A percentile compares a stretch with the other conserved stretches of the same genome.
phyloP scores from a whole-genome alignment of 2,797 vertebrate species.

The Smutsia temminckii region DNA sequence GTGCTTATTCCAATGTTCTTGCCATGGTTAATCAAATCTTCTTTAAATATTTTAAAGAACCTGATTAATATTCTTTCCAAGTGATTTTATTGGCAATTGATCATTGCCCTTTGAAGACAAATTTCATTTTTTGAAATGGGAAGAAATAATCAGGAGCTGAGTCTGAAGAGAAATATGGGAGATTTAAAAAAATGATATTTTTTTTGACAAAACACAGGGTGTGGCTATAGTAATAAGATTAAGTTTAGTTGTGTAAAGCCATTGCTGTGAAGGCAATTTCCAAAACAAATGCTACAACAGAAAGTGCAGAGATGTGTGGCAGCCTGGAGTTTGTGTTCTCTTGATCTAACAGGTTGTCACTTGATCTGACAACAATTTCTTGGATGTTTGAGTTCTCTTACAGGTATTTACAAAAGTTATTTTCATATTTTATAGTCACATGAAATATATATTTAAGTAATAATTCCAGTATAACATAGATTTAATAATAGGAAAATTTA shows the following conservation, averaged over 20 bases:
- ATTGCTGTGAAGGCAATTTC: constrained; percentile 14
- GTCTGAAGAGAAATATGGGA: background rate
- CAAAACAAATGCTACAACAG: background rate
- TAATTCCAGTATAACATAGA: background rate
- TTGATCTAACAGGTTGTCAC: background rate
- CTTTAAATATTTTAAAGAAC: constrained; percentile 20
- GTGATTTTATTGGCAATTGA: constrained; percentile 8
- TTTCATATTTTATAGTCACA: background rate
- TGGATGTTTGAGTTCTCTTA: background rate
- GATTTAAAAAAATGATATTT: background rate
- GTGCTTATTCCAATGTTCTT: background rate
- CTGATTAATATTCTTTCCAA: constrained; percentile 6
- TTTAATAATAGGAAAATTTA: background rate
- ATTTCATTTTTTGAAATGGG: background rate
- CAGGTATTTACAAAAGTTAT: background rate
- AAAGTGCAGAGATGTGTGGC: background rate
- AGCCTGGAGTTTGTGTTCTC: background rate
- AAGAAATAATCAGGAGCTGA: constrained; percentile 40
- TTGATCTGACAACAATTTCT: background rate
- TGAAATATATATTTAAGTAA: background rate
- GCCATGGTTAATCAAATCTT: background rate
- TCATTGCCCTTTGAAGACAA: constrained; percentile 4
- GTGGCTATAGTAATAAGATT: constrained; percentile 16
- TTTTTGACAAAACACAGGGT: background rate
- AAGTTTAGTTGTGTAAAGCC: constrained; percentile 25